Conservation (phyloP, 2,888 invertebrate species). For the Nomada ferruginata region DNA sequence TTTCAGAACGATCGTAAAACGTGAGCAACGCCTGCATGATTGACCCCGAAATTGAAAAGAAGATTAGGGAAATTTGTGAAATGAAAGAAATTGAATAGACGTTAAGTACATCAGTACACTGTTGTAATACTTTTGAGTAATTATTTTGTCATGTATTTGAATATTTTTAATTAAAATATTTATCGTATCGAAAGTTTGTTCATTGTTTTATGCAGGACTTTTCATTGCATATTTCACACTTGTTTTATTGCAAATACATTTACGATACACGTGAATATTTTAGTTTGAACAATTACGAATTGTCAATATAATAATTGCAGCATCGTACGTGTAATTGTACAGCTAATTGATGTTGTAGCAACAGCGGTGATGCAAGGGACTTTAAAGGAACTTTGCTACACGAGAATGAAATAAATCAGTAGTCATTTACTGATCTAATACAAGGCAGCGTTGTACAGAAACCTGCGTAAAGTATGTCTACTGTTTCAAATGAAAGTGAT, state of each 20-base stretch:
- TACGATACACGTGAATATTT: too few relatives aligned
- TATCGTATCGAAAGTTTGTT: too few relatives aligned
- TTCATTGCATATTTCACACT: too few relatives aligned
- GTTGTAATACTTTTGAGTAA: not conserved
- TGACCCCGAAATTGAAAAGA: not conserved
- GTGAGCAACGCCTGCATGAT: not conserved
- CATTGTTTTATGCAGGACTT: too few relatives aligned
- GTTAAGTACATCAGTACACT: not conserved
- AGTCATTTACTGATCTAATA: conserved; percentile 10
- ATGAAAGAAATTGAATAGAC: not conserved
- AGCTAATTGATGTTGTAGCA: too few relatives aligned
- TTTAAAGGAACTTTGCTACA: not conserved
- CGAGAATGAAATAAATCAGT: conserved; percentile 23
- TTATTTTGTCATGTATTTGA: too few relatives aligned
- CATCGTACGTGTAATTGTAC: too few relatives aligned
- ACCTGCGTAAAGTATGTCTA: conserved; percentile 16
- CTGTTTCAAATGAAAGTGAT: conserved; percentile 21
- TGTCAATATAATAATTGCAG: too few relatives aligned
- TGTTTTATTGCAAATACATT: too few relatives aligned
- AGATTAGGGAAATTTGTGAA: not conserved
- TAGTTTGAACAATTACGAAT: too few relatives aligned
- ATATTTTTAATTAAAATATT: too few relatives aligned
- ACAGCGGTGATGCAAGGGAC: too few relatives aligned
- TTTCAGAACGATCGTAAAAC: conserved; percentile 30
- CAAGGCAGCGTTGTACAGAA: conserved; percentile 26